Conservation (phyloP, 1,140 invertebrate genomes). For the Muscidifurax raptorellus region DNA sequence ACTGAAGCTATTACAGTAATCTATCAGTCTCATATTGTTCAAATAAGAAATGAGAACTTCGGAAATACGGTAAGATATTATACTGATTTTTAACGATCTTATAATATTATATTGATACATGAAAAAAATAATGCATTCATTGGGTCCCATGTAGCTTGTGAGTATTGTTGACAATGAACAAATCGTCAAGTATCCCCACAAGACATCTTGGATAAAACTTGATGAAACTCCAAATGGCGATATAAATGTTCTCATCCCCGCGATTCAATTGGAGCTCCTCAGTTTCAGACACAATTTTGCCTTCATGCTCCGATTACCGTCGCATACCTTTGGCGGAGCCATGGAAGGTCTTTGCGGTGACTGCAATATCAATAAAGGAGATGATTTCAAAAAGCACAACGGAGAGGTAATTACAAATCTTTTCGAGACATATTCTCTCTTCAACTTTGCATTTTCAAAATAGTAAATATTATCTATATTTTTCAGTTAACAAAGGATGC, state of each 20-base stretch:
- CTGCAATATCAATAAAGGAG: constrained; percentile 81
- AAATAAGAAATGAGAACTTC: constrained; percentile 70
- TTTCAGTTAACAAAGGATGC: constrained; percentile 59
- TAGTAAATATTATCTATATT: neutral
- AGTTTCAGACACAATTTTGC: constrained; percentile 73
- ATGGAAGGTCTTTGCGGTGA: constrained; percentile 88
- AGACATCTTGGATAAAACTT: constrained; percentile 70
- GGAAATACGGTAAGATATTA: constrained; percentile 26
- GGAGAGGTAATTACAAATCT: constrained; percentile 65
- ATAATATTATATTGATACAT: no score
- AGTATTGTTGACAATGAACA: constrained; percentile 66
- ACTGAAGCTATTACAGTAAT: constrained; percentile 80
- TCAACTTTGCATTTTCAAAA: neutral
- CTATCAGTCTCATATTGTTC: constrained; percentile 79
- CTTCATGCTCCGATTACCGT: constrained; percentile 81
- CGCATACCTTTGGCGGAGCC: constrained; percentile 82
- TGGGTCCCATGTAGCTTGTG: constrained; percentile 47
- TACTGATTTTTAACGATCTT: neutral
- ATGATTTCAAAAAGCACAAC: constrained; percentile 79
- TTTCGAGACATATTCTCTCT: neutral
- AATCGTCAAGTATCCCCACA: constrained; percentile 65
- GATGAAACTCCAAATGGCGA: constrained; percentile 66
- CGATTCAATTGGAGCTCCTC: constrained; percentile 70
- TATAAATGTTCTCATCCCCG: constrained; percentile 70
- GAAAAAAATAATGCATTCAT: neutral